Evolutionary conservation across 2,888 invertebrate genomes (phyloP).

Genomic region (Physocephala rufipes): DNA sequence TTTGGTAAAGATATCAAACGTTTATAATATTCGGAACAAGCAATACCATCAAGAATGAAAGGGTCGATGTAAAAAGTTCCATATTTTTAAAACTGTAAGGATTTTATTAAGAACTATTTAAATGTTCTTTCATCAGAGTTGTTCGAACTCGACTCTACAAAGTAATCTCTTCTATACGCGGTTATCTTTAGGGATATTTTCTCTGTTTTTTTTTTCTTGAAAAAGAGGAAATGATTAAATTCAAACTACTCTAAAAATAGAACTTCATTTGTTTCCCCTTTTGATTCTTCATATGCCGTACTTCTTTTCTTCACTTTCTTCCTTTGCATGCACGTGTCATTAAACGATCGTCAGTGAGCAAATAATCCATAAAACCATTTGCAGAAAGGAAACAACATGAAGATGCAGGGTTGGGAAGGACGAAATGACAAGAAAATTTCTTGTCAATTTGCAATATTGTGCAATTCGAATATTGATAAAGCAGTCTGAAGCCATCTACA

Average conservation of each 20-base stretch:
- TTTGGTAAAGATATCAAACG: no score
- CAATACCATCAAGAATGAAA: no score
- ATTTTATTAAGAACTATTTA: no score
- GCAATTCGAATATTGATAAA: conserved; percentile 14
- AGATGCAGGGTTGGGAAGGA: neutral
- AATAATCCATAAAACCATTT: no score
- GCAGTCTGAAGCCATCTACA: conserved; percentile 1
- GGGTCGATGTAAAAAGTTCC: no score
- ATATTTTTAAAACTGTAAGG: no score
- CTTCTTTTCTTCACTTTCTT: neutral
- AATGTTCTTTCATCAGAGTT: no score
- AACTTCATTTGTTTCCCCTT: neutral
- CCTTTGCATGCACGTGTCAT: neutral
- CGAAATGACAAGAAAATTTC: conserved; percentile 8
- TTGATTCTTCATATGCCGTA: no score
- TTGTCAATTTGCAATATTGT: conserved; percentile 15
- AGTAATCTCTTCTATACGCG: no score
- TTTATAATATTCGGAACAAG: no score
- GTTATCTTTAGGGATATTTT: conserved; percentile 2
- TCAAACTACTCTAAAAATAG: conserved; percentile 16
- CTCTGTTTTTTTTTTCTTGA: neutral
- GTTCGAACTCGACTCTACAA: no score
- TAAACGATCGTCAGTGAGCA: no score
- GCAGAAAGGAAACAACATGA: neutral
- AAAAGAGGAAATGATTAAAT: neutral